Evolutionary conservation across 2,797 vertebrate species (phyloP), one percentile per base, ranked within the genome.

Genomic region (Centroberyx gerrardi): DNA sequence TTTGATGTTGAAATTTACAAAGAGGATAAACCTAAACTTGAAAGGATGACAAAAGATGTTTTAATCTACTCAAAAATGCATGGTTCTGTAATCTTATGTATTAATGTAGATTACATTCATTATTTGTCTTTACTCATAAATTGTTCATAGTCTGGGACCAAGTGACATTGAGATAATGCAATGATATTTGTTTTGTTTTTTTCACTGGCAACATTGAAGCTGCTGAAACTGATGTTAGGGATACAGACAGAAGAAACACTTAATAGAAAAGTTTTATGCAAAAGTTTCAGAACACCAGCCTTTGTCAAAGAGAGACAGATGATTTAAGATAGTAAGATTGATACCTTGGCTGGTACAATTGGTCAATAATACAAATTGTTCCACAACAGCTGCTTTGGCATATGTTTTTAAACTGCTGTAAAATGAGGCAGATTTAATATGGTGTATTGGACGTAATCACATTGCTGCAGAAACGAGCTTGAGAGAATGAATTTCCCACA

Each of bases 401-500:
- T 54, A 42, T 44, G 63, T 67, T 78, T 83, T 83, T 46, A 70
- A 18, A 8, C 17, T 18, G 61, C 15, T 31, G 17, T 48, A 29
- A 83, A 86, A 68, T 51, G 70, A 82, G 28, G 54, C 66, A 60
- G 76, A 83, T 89, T 40, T 84, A 70, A 88, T 87, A 80, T 79
- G 73, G 15, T 55, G 55, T 76, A 58, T 79, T 81, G 60, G 64
- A 82, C 49, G 74, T 86, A 79, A 87, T 85, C 36, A 27, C 60
- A 17, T 77, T 28, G 38, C 68, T 76, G 18, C 66, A 77, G 71
- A 80, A 90, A 90, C 82, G 28, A 78, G 60, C 81, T 79, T 79
- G 65, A 29, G 53, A 63, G 70, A 81, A 85, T 70, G 72, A 55
- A 84, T 90, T 85, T 85, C 86, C 84, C 87, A 82, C 48, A 74